Conservation (phyloP, 2,113 vertebrate species). For the Connochaetes taurinus region DNA sequence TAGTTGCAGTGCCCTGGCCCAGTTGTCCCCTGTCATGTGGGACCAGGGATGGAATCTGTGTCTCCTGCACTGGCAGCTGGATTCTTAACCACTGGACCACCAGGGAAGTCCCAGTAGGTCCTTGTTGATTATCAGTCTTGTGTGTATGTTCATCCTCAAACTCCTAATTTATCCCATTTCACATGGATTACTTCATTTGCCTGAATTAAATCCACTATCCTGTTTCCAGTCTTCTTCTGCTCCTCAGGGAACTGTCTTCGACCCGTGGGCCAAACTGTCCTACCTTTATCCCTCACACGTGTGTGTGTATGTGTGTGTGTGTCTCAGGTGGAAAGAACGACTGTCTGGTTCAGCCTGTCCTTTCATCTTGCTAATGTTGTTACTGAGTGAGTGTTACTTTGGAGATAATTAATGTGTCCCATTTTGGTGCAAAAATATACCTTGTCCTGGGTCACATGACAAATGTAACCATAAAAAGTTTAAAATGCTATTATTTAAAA, state of each 20-base stretch:
- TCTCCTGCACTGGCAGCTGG: neutral
- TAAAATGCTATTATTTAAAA: conserved; percentile 73
- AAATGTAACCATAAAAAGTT: conserved; percentile 70
- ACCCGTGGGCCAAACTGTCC: neutral
- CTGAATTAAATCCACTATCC: neutral
- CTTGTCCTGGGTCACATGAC: conserved; percentile 67
- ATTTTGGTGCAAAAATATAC: conserved; percentile 67
- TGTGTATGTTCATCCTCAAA: neutral
- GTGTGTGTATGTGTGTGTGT: neutral
- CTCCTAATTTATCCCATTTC: neutral
- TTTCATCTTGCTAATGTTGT: conserved; percentile 2
- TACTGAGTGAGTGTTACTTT: conserved; percentile 30
- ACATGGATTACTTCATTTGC: neutral
- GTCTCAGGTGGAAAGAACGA: neutral
- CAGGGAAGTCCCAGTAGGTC: neutral
- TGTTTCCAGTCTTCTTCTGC: neutral
- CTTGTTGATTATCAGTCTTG: neutral
- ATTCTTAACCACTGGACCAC: neutral
- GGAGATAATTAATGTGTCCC: conserved; percentile 60
- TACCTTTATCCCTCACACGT: neutral
- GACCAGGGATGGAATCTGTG: neutral
- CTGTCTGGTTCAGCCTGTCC: neutral
- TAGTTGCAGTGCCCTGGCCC: neutral
- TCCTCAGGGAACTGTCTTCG: neutral
- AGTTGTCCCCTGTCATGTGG: neutral